Percentiles rank a stretch among this genome's conserved stretches.
Conservation (phyloP, 2,113 vertebrate species). For the Tragulus kanchil region DNA sequence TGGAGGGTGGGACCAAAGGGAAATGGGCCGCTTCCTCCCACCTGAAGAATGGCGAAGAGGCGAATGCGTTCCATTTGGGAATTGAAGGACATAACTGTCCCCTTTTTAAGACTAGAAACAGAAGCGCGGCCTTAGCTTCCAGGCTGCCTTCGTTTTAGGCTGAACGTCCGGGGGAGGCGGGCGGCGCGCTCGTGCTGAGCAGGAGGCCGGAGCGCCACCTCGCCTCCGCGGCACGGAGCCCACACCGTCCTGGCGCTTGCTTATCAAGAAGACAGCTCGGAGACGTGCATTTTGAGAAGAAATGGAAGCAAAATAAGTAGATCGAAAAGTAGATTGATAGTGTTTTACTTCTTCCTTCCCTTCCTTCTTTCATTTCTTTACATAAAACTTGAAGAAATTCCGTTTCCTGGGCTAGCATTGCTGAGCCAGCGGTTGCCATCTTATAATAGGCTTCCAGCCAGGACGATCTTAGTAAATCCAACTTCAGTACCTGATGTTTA, state of each 20-base stretch:
- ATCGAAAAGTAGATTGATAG: neutral
- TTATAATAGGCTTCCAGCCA: neutral
- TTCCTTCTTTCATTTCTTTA: neutral
- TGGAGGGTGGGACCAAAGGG: neutral
- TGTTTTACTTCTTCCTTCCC: neutral
- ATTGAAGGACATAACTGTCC: neutral
- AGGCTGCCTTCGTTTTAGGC: neutral
- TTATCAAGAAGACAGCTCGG: neutral
- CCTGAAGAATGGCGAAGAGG: neutral
- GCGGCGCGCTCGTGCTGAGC: too few relatives aligned
- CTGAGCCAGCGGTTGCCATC: neutral
- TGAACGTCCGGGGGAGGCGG: neutral
- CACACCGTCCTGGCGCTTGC: neutral
- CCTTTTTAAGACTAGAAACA: neutral
- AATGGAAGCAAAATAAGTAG: neutral
- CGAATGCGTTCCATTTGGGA: neutral
- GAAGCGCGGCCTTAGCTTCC: neutral
- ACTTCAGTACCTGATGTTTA: neutral
- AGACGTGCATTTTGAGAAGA: neutral
- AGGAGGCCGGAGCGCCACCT: too few relatives aligned
- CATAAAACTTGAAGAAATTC: neutral
- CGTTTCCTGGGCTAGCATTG: slow-evolving; percentile 2
- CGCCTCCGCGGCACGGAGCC: too few relatives aligned
- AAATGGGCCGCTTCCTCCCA: neutral
- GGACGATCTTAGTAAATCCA: slow-evolving; percentile 35